Evolutionary conservation across 1,140 invertebrate species (phyloP), one percentile per base, ranked within the genome.

Genomic region (Oncopeltus fasciatus): DNA sequence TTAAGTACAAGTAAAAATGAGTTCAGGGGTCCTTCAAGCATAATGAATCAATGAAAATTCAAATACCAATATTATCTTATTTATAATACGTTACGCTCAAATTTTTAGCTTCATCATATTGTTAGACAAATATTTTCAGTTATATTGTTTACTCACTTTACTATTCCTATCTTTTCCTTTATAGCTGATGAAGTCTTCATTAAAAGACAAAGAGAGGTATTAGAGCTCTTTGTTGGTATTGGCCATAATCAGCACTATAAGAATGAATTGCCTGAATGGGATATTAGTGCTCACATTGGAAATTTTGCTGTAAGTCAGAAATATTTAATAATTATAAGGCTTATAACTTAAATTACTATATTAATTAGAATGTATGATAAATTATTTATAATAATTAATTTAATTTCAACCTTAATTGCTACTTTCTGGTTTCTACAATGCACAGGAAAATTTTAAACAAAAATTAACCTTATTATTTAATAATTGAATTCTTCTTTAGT

Each of bases 191-290:
- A 2, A 16, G 28, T 2, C 28, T 63, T 59, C 46, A 28, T 63
- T 14, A 63, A 63, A 14, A 59, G 31, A 38, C 62, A 63, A 28
- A 63, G 51, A n/a, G 24, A 44, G 12, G 26, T 63, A 46, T 21
- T 63, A 24, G 57, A 59, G 27, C 46, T 63, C 24, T 53, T 63
- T 51, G 27, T 16, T 1, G 62, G 62, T 5, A 20, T 63, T 16
- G 62, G 62, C 1, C 62, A 63, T 38, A 31, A 20, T 46, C 33
- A 63, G 5, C 29, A 31, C 18, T 59, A 46, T 27, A 38, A 63
- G 28, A 46, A 53, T 16, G 62, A 63, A 27, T 12, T n/a, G 24
- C 57, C 44, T 18, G 53, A 63, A 12, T 63, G 14, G 14, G 57
- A 63, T 44, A 49, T 63, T 20, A 14, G 12, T 21, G 62, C 57